Evolutionary conservation across 2,797 vertebrate genomes (phyloP).

Genomic region (Paramormyrops hopkinsi): DNA sequence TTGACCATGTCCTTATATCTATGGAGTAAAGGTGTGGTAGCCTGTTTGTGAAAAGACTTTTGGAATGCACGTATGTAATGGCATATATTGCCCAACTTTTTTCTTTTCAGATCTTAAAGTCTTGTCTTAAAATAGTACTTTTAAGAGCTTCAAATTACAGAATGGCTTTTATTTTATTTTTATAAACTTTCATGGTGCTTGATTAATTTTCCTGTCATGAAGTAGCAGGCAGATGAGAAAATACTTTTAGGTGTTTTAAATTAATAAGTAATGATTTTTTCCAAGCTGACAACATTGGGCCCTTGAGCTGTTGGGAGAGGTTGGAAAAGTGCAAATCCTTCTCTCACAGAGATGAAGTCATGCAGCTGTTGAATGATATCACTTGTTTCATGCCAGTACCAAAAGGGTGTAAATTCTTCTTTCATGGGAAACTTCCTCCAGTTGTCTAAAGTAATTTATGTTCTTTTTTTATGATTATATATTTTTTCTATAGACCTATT

Average conservation of each 20-base stretch:
- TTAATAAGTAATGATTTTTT: background rate
- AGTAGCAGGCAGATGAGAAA: background rate
- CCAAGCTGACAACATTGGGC: background rate
- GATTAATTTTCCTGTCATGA: background rate
- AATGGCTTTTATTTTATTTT: background rate
- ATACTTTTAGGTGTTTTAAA: slow-evolving; percentile 5
- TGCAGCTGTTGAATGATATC: slow-evolving; percentile 9
- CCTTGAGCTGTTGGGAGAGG: background rate
- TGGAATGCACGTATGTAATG: background rate
- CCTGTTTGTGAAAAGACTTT: background rate
- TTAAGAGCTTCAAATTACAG: background rate
- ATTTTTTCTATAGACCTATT: background rate
- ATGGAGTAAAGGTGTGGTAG: background rate
- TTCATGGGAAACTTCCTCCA: slow-evolving; percentile 16
- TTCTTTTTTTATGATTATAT: background rate
- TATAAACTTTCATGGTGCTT: background rate
- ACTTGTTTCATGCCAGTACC: background rate
- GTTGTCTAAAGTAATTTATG: background rate
- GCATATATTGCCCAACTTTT: background rate
- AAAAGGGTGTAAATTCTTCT: background rate
- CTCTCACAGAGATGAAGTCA: background rate
- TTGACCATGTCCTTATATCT: background rate
- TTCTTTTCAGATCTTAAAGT: background rate
- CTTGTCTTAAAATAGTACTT: background rate
- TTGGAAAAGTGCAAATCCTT: background rate